These are phyloP conservation scores for Drosophila putrida DNA, from an alignment of 2,888 invertebrate genomes.

Conservation along the genomic window DNA sequence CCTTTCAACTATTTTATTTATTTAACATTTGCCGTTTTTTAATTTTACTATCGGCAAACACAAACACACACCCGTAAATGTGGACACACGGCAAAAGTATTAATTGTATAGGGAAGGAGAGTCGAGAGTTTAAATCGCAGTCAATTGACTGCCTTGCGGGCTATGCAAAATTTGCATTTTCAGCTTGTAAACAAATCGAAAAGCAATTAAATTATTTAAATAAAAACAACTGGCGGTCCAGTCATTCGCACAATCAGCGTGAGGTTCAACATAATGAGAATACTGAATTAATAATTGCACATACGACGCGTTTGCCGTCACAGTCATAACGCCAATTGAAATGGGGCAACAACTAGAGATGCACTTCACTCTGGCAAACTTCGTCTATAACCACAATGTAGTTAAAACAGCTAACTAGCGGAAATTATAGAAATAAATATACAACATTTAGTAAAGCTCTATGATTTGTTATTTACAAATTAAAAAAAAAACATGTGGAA, in stretches of 20 bases:
- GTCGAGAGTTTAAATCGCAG: constrained; percentile 65
- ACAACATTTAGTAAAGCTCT: not conserved
- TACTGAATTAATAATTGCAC: constrained; percentile 74
- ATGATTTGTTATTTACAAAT: not conserved
- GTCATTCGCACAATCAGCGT: constrained; percentile 51
- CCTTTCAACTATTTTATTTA: constrained; percentile 38
- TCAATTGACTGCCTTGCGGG: constrained; percentile 74
- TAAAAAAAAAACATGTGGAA: not conserved
- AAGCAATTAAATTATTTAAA: constrained; percentile 81
- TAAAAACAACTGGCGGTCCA: constrained; percentile 68
- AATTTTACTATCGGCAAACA: constrained; percentile 63
- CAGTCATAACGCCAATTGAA: constrained; percentile 4
- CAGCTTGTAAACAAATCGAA: constrained; percentile 80
- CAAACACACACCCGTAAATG: constrained; percentile 8
- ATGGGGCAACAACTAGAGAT: constrained; percentile 37
- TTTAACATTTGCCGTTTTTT: constrained; percentile 34
- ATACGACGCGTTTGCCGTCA: constrained; percentile 40
- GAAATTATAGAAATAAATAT: constrained; percentile 9
- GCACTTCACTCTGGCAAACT: constrained; percentile 18
- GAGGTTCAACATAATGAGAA: constrained; percentile 69
- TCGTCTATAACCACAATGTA: not conserved
- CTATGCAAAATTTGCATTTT: constrained; percentile 75
- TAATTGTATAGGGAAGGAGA: constrained; percentile 36
- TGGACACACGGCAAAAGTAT: constrained; percentile 27
- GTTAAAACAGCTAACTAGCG: constrained; percentile 6